Evolutionary conservation across 2,888 invertebrate species (phyloP), one percentile per base, ranked within the genome.

Genomic region (Corbicula japonica): DNA sequence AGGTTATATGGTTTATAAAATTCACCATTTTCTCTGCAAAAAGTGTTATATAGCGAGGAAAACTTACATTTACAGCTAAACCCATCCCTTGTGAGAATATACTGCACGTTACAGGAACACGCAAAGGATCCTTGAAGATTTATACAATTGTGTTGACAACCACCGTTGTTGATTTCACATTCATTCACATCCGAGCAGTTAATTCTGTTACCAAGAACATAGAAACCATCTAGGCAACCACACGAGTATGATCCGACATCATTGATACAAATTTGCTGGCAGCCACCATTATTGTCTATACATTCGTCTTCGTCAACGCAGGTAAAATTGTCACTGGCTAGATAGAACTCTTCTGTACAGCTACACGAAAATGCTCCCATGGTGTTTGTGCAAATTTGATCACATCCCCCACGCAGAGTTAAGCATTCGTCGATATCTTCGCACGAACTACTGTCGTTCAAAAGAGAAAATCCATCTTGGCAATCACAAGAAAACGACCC

Each of bases 131-230:
- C 54, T 4, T 21, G 1, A 15, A 12, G 5, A 30, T 54, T 30
- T 3, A 2, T 30, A 32, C 54, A 54, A 3, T 4, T 28, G 18
- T 54, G 54, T 2, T 10, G 12, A 30, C 30, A 54, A 5, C 15
- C 30, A 30, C 54, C 28, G 30, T 54, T 54, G 3, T 54, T 30
- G 26, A 12, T 30, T 18, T 15, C 23, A 15, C 50, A 50, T 50
- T 50, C 50, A 48, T 48, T 48, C n/a, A 48, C n/a, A 21, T 50
- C 50, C 15, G 23, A 10, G 50, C 50, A 50, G n/a, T 18, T 26
- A 23, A 26, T 23, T 26, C n/a, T 50, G 23, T 6, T 28, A 18
- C 21, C 21, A 6, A 23, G 10, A 2, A 50, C 6, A 23, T 10
- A 21, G 28, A 50, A 50, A 6, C 50, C 50, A 4, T 8, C 26